These are phyloP conservation scores for Drosophila kikkawai DNA, from an alignment of 1,140 invertebrate genomes.

Conservation along the genomic window DNA sequence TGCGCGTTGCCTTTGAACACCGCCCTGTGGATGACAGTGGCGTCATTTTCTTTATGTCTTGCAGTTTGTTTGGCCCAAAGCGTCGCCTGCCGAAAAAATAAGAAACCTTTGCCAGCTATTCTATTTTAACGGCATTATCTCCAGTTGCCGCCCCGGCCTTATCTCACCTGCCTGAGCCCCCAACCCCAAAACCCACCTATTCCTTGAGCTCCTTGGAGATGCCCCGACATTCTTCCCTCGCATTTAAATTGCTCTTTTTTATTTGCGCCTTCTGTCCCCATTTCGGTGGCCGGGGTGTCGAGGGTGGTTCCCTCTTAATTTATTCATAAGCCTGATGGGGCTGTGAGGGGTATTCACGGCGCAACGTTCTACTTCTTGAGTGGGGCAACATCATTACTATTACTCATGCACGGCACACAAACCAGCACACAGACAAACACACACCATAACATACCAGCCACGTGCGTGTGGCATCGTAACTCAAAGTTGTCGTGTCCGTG, in stretches of 20 bases:
- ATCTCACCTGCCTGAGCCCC: constrained; percentile 39
- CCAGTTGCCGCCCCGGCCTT: constrained; percentile 58
- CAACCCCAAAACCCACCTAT: neutral
- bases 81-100: constrained; percentile 16
- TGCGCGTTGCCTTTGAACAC: neutral
- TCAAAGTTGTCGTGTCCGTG: constrained; percentile 64
- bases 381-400: constrained; percentile 82
- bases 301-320: constrained; percentile 63
- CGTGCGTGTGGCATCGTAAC: constrained; percentile 78
- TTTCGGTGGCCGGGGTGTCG: constrained; percentile 35
- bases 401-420: constrained; percentile 68
- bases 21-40: constrained; percentile 46
- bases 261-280: constrained; percentile 66
- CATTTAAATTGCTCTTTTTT: constrained; percentile 77
- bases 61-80: constrained; percentile 65
- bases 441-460: constrained; percentile 9
- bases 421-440: constrained; percentile 35
- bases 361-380: constrained; percentile 57
- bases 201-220: constrained; percentile 16
- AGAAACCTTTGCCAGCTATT: constrained; percentile 55
- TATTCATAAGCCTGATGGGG: constrained; percentile 79
- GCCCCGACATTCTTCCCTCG: constrained; percentile 42
- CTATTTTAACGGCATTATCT: constrained; percentile 82
- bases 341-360: constrained; percentile 6
- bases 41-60: constrained; percentile 79